Evolutionary conservation across 2,797 vertebrate genomes (phyloP), one percentile per base, ranked within the genome.

Genomic region (Sternotherus odoratus): DNA sequence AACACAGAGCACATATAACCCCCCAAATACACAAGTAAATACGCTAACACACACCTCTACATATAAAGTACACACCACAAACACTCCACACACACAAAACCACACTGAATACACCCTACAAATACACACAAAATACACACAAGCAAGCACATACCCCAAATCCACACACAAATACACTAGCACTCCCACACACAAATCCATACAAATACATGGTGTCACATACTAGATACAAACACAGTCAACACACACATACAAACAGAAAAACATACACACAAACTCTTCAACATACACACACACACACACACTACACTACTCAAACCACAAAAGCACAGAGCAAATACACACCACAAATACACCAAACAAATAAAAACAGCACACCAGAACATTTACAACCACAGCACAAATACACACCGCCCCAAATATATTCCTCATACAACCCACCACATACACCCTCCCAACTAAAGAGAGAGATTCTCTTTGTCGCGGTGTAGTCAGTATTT

Each of bases 251-350:
- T 94, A 92, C 88, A 88, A 84, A 78, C 87, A 94, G 94, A 88
- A 50, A 63, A 94, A 72, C 54, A 83, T 82, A 87, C 83, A 92
- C 85, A 92, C 93, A 95, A 86, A 77, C 84, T 49, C 92, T 91
- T 89, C 74, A 93, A 95, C 85, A 96, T 95, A 78, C 82, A 86
- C 53, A 88, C 87, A 86, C 92, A 79, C 93, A 91, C 91, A n/a
- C n/a, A 94, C 88, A 96, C 93, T 85, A 93, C 28, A 92, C 79
- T 92, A 84, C 91, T 83, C 93, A 96, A 97, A 95, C 92, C 95
- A 95, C 75, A 95, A 96, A 97, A 87, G 95, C 96, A 96, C 90
- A 87, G 91, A 95, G 49, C 94, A 95, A 96, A 97, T 96, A 96
- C 95, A 97, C 96, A 96, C 96, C 94, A 92, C 87, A 94, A 92